Percentiles rank a stretch among this genome's conserved stretches.
These are phyloP conservation scores for Plagiodera versicolora DNA, from an alignment of 2,888 invertebrate genomes.

Conservation along the genomic window DNA sequence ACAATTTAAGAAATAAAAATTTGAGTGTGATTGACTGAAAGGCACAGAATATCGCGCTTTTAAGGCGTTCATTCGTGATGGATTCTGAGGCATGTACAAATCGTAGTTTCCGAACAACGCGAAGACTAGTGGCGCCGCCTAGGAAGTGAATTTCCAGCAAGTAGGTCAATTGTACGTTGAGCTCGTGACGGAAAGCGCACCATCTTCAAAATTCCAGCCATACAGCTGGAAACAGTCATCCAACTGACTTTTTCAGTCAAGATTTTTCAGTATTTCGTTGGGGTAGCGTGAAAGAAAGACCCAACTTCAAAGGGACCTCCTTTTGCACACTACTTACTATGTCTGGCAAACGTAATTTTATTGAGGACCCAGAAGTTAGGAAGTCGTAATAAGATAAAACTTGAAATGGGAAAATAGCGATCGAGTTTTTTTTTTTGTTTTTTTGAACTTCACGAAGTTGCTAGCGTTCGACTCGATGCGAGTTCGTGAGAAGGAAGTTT, in stretches of 20 bases:
- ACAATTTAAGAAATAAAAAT: too few species aligned
- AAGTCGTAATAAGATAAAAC: slow-evolving; percentile 1
- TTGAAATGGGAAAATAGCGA: background rate
- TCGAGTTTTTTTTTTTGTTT: background rate
- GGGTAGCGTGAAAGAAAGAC: background rate
- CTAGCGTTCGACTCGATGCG: background rate
- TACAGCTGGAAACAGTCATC: too few species aligned
- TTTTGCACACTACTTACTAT: background rate
- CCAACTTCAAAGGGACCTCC: background rate
- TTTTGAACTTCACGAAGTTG: background rate
- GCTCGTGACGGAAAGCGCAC: too few species aligned
- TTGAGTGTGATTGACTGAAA: too few species aligned
- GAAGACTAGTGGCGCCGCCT: too few species aligned
- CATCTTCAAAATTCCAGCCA: too few species aligned
- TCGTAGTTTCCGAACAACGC: too few species aligned
- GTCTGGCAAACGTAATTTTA: slow-evolving; percentile 1
- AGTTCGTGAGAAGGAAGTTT: background rate
- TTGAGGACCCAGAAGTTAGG: background rate
- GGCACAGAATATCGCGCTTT: too few species aligned
- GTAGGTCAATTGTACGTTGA: too few species aligned
- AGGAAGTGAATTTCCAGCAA: too few species aligned
- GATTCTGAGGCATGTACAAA: too few species aligned
- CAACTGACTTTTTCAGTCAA: background rate
- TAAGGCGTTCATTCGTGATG: too few species aligned
- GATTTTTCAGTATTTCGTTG: background rate